Base-by-base conservation (phyloP, 2,797 vertebrate species). In the Sebastes diploproa region DNA sequence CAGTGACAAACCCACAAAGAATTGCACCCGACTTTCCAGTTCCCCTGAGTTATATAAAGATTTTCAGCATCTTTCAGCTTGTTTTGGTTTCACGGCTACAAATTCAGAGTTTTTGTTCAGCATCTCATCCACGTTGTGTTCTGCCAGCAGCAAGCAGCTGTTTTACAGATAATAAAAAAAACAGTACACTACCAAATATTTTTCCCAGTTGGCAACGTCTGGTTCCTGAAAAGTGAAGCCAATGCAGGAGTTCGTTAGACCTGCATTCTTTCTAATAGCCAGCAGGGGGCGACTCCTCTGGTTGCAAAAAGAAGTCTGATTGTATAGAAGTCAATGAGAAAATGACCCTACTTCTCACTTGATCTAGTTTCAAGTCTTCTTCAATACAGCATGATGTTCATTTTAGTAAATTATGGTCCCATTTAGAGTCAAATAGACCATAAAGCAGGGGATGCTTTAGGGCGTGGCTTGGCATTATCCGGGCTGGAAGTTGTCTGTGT, bases 241-340 rank as follows among this genome's bases (percentile, higher is more conserved):
- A 54, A 54, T 54, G 50, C 50, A 0, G 50, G 0, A n/a, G 50
- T 2, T 0, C 20, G 9, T 54, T 54, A 54, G 11, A 54, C 50
- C 1, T 54, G 6, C 46, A 8, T 50, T 50, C 18, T 50, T 20
- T 50, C 18, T 50, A 50, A 8, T 0, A 50, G 50, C 50, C 50
- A 54, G 20, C 50, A 54, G 50, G 20, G 8, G 50, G 50, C 50
- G 20, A 54, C 46, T 54, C 50, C 20, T 54, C 18, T 20, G 46
- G 46, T 50, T 50, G 16, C 46, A 18, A 20, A 50, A 50, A 50
- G 3, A 50, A 50, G 42, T 20, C 16, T 50, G 4, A 25, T 25
- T 25, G 25, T 25, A 4, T 25, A 27, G 25, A 27, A 27, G 25
- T 27, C 25, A 1, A 27, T 27, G 25, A 27, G 25, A 27, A 27